Base-by-base conservation (phyloP, 2,797 vertebrate genomes). In the Enteromius treurensis region DNA sequence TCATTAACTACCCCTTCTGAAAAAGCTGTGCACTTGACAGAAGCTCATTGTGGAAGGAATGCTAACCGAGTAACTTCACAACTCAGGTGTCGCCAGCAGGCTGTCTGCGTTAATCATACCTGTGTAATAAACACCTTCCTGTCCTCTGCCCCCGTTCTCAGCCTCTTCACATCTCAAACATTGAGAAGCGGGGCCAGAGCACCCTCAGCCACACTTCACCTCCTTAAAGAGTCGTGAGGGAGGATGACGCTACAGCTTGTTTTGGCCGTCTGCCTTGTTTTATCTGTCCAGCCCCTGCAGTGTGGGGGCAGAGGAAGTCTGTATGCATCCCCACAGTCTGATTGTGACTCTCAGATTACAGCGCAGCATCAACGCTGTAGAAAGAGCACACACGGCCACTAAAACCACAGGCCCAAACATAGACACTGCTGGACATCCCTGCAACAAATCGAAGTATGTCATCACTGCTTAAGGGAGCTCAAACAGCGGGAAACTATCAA, bases 241-340 rank as follows among this genome's bases (percentile, higher is more conserved):
- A 83, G 79, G 81, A 71, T 58, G 75, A 81, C 37, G 77, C 84
- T 68, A 80, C 7, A 45, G 81, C 86, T 87, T 89, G 76, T 79
- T 78, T 88, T 90, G 88, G 86, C 82, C 1, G 13, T 11, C 34
- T 23, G 82, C 84, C 84, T 86, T 81, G 80, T 83, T 88, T 87
- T 87, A 86, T 89, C 84, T 75, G 55, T 86, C 75, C 75, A 81
- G 65, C 65, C 51, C 40, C 26, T 62, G 78, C 45, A 82, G 77
- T 64, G 71, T 67, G 60, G 70, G 45, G 62, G 60, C 60, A 55
- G 29, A 83, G 81, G 77, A 85, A 82, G 65, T 86, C 84, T 42
- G 82, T 82, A 65, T 67, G 69, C 69, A 80, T 74, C 67, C 29
- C 83, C 23, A 42, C 75, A 65, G 62, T 81, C 23, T 73, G 21